Percentiles rank a stretch among this genome's conserved stretches.
These are phyloP conservation scores for Pitta sordida DNA, from an alignment of 2,113 vertebrate species.

Conservation along the genomic window DNA sequence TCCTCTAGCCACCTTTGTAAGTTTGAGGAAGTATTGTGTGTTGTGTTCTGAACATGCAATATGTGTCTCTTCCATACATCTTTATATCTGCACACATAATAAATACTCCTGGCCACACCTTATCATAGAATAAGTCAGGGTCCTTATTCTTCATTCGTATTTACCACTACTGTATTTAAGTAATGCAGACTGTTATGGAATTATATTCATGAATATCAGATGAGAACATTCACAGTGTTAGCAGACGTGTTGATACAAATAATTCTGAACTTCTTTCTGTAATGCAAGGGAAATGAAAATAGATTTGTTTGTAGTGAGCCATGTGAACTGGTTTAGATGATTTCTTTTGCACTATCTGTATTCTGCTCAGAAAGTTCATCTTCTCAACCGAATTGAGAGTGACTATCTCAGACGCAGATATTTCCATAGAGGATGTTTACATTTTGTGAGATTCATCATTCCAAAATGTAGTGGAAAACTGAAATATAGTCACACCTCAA, in stretches of 20 bases:
- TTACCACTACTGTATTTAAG: background rate
- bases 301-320: background rate
- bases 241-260: background rate
- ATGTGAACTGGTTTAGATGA: background rate
- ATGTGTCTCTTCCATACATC: background rate
- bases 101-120: too few relatives aligned
- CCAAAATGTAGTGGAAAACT: background rate
- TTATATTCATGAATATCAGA: background rate
- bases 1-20: background rate
- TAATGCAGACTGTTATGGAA: background rate
- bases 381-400: background rate
- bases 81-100: background rate
- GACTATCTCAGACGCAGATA: background rate
- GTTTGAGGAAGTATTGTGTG: background rate
- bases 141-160: background rate
- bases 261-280: background rate
- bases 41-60: background rate
- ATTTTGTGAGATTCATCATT: background rate
- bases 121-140: background rate
- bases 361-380: background rate
- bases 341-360: background rate
- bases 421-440: background rate
- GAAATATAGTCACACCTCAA: too few relatives aligned
- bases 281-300: background rate
- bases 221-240: background rate